A percentile compares a stretch with the other conserved stretches of the same genome.
Conservation (phyloP, 2,888 invertebrate species). For the Trichacis sp. region DNA sequence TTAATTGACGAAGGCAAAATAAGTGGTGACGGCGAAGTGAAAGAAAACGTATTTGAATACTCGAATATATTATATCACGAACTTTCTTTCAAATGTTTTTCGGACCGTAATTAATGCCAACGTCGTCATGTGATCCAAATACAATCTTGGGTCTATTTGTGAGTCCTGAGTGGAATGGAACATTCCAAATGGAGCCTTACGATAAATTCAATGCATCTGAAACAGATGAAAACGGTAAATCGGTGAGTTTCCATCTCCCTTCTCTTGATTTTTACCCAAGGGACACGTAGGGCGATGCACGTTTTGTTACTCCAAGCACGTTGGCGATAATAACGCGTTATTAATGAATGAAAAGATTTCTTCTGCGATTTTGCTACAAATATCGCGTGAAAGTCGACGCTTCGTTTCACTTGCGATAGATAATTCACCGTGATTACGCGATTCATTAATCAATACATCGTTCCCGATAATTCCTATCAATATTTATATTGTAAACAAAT, state of each 20-base stretch:
- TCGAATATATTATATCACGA: neutral
- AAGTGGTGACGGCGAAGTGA: neutral
- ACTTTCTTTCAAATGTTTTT: neutral
- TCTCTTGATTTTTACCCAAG: neutral
- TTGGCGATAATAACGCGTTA: neutral
- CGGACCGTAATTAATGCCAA: neutral
- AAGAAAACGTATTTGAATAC: neutral
- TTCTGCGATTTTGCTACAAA: too few species aligned
- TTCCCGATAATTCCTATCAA: neutral
- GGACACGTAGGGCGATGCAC: neutral
- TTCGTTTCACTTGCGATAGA: neutral
- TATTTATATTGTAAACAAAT: neutral
- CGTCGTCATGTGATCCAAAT: neutral
- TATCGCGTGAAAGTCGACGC: neutral
- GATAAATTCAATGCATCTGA: neutral
- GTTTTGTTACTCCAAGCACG: neutral
- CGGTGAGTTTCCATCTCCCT: neutral
- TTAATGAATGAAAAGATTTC: neutral
- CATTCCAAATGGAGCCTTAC: neutral
- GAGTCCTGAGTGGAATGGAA: neutral
- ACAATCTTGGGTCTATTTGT: neutral
- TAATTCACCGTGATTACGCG: slow-evolving; percentile 1
- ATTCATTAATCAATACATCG: neutral
- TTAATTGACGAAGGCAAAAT: too few species aligned
- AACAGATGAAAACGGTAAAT: neutral